Base-by-base conservation (phyloP, 2,113 vertebrate genomes). In the Ammodytes dubius region DNA sequence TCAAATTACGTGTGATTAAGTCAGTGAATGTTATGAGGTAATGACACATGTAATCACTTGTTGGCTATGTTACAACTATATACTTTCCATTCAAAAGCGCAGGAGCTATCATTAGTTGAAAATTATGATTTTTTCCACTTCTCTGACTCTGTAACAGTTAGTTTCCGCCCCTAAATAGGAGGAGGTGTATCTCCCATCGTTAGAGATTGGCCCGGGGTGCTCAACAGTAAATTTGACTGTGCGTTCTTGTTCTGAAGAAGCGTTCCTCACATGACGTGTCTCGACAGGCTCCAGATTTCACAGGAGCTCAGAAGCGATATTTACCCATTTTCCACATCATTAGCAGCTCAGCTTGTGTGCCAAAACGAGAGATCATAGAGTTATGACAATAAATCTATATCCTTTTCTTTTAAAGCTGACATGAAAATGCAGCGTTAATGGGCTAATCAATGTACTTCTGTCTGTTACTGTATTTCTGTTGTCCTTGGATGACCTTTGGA, bases 321-420 rank as follows among this genome's bases (percentile, higher is more conserved):
- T 27, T 59, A 79, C 37, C 42, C 4, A 67, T 60, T 76, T 79
- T 77, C 88, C 84, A 85, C 88, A 74, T 89, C 87, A 90, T 89
- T 87, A 85, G 50, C 80, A 82, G 76, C 70, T 75, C 1, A 2
- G 69, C 58, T 50, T n/a, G 10, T 47, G 77, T 13, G 66, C 60
- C n/a, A 63, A 52, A 53, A 11, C 27, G 9, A 39, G 46, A 46
- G 17, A 60, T 78, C 70, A 49, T 1, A 3, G 15, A 60, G 70
- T 66, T 27, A 17, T 17, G 75, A 81, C 64, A 79, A 58, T 46
- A 70, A 40, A 77, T 67, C 35, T 35, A 42, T 70, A 52, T 52
- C 79, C 68, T 57, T 64, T 9, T 52, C 79, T 70, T 57, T 64
- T 9, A 2, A 64, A 43, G 47, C 46, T 8, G 40, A n/a, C 13